Evolutionary conservation across 2,797 vertebrate species (phyloP).

Genomic region (Eleutherodactylus coqui): DNA sequence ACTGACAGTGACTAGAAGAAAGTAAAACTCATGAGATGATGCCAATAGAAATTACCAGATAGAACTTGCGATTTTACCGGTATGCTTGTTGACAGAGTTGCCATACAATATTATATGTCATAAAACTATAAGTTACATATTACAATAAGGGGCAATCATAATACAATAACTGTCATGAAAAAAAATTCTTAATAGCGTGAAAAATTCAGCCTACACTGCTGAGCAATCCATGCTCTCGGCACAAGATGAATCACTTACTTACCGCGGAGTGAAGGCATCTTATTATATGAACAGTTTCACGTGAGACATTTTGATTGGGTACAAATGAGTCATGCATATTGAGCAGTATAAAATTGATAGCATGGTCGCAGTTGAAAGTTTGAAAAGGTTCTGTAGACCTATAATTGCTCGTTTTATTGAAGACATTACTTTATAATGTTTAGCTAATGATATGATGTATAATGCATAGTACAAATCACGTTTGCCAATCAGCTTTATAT

Average conservation of each 20-base stretch:
- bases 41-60: background rate
- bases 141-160: constrained; percentile 18
- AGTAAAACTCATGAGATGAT: background rate
- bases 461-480: too few species aligned
- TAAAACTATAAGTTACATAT: constrained; percentile 11
- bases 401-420: constrained; percentile 5
- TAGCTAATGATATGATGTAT: background rate
- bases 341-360: constrained; percentile 21
- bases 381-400: background rate
- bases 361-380: background rate
- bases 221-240: constrained; percentile 21
- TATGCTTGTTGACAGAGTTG: background rate
- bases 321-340: constrained; percentile 36
- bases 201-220: constrained; percentile 22
- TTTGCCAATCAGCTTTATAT: too few species aligned
- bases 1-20: background rate
- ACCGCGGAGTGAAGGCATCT: constrained; percentile 21
- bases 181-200: constrained; percentile 1
- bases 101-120: constrained; percentile 28
- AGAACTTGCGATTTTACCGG: background rate
- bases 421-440: background rate
- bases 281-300: constrained; percentile 28
- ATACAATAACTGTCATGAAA: constrained; percentile 5
- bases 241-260: constrained; percentile 40
- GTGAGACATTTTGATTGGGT: constrained; percentile 39